Evolutionary conservation across 1,140 invertebrate species (phyloP), one percentile per base, ranked within the genome.

Genomic region (Plectus sambesii): DNA sequence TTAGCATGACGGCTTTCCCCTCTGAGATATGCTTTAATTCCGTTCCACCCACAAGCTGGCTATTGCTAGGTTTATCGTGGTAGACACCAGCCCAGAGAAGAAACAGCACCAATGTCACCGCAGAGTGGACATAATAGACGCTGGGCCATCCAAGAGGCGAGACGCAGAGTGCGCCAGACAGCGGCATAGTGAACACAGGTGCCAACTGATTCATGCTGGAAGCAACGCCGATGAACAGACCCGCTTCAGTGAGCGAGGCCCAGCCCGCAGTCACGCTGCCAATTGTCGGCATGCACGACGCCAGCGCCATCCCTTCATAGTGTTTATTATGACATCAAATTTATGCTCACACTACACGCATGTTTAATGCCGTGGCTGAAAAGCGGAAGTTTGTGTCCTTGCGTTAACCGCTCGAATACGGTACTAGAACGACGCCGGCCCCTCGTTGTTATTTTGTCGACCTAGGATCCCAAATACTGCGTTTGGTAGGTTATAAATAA

Each of bases 161-260:
- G 23, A 33, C 17, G 33, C 1, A 25, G 17, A 54, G 20, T 12
- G 47, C 26, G 5, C 52, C 52, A 9, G 53, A 56, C 12, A 54
- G 19, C 5, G 52, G 53, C 52, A 53, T 54, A 3, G 53, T 27
- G 25, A 54, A 27, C 24, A 54, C 55, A 5, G 23, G 24, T 15
- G 53, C 48, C 9, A 54, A 25, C 25, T 54, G 52, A 6, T 54
- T 15, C 20, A 54, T 45, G 6, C 52, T 53, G 19, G 52, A 54
- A 9, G 55, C 33, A 4, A 55, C 12, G n/a, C 41, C 33, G 26
- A 54, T 23, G 36, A 54, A 54, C 3, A 54, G 5, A 9, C 52
- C 52, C 5, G 22, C 5, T 20, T 51, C 49, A n/a, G 17, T 26
- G 5, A 35, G 9, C 2, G 49, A n/a, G 5, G 27, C 22, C 49